Base-by-base conservation (phyloP, 2,888 invertebrate genomes). In the Tenthredo amoena region DNA sequence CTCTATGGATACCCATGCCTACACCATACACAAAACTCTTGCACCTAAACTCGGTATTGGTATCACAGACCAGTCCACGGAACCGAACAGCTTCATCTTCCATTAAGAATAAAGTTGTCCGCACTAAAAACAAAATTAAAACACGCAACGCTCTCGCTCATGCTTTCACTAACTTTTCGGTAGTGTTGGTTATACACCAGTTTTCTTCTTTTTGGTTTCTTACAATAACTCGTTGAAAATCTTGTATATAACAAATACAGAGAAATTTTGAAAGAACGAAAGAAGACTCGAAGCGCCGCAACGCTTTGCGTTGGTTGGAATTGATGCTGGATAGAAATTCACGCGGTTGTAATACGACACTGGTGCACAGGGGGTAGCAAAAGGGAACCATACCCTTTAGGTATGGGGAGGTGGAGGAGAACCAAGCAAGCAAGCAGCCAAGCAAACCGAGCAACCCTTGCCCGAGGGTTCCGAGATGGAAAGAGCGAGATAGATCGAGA, bases 381-480 rank as follows among this genome's bases (percentile, higher is more conserved):
- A 62, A 81, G 81, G 81, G 62, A 81, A 40, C 81, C 81, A 21
- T 81, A 40, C 81, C 81, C 62, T 81, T 81, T 62, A 31, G 68
- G 83, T 31, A 68, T 31, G 34, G 68, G 9, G 71, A 83, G 47
- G 34, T 31, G 47, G 83, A 83, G 21, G 62, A 81, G 77, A 77
- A 21, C 5, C 77, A 77, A 77, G 72, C 40, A 47, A 47, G 47
- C 47, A 50, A 47, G 47, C 21, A 62, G 37, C 88, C 88, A 87
- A 88, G 89, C 89, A 90, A 90, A 89, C 88, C 89, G 87, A 89
- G 87, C 88, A 91, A 91, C 92, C 91, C 91, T 91, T 91, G 91
- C 91, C 91, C 89, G 89, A 88, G 85, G 90, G 89, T 88, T 91
- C 90, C 90, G 89, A 89, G 92, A 90, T 92, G 91, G 88, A 89